Evolutionary conservation across 2,888 invertebrate genomes (phyloP).

Genomic region (Drosophila differens): DNA sequence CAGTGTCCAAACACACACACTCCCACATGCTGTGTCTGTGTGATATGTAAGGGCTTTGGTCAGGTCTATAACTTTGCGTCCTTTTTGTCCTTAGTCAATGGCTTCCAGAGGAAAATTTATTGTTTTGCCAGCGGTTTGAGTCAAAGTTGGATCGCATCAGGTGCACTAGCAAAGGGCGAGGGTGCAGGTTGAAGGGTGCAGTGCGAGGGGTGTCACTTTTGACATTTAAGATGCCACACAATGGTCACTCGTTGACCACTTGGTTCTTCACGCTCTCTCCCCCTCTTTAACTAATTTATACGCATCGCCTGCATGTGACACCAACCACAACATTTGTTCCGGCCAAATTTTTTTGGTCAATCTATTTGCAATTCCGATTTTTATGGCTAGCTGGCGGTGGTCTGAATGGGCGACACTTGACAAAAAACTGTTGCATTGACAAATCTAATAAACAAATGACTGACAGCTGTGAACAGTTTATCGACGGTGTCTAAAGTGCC

Average conservation of each 20-base stretch:
- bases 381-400: conserved; percentile 45
- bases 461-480: conserved; percentile 58
- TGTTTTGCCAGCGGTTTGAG: conserved; percentile 68
- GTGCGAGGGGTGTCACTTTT: conserved; percentile 72
- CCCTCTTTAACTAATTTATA: conserved; percentile 79
- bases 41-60: conserved; percentile 37
- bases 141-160: conserved; percentile 73
- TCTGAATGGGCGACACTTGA: conserved; percentile 30
- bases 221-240: conserved; percentile 81
- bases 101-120: conserved; percentile 79
- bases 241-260: conserved; percentile 54
- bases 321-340: conserved; percentile 66
- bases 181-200: conserved; percentile 37
- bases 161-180: conserved; percentile 55
- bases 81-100: conserved; percentile 43
- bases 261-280: conserved; percentile 4
- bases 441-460: conserved; percentile 78
- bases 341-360: conserved; percentile 46
- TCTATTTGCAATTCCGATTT: conserved; percentile 74
- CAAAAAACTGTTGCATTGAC: conserved; percentile 70
- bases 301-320: conserved; percentile 81
- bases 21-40: conserved; percentile 21
- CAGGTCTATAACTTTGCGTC: conserved; percentile 34
- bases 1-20: conserved; percentile 6
- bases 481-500: conserved; percentile 14